These are phyloP conservation scores for Percopsis omiscomaycus DNA, from an alignment of 2,797 vertebrate species.

Conservation along the genomic window DNA sequence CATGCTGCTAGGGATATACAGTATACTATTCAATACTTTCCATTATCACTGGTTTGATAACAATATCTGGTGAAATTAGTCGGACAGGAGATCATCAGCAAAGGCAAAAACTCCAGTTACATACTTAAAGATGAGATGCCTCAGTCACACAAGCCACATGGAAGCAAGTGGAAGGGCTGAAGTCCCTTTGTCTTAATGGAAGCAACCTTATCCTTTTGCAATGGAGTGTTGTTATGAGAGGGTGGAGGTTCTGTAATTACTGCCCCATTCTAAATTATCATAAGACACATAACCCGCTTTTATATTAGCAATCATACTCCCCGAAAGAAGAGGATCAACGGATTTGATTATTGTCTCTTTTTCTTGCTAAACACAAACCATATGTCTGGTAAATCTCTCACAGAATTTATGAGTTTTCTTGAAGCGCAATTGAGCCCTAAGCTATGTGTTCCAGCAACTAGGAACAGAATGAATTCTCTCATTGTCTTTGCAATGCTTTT, in stretches of 20 bases:
- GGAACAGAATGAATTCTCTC: slow-evolving; percentile 73
- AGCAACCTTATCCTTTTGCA: slow-evolving; percentile 56
- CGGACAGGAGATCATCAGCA: slow-evolving; percentile 16
- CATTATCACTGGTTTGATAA: no score
- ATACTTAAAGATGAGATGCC: no score
- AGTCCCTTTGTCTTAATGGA: slow-evolving; percentile 29
- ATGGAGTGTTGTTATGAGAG: slow-evolving; percentile 56
- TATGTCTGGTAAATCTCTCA: slow-evolving; percentile 73
- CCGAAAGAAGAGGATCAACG: slow-evolving; percentile 74
- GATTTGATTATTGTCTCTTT: slow-evolving; percentile 80
- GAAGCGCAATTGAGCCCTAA: slow-evolving; percentile 68
- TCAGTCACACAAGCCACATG: slow-evolving; percentile 23
- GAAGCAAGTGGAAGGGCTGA: slow-evolving; percentile 42
- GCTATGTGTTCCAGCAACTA: slow-evolving; percentile 63
- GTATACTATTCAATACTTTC: no score
- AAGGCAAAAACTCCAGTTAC: background rate
- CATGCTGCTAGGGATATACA: background rate
- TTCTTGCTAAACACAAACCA: slow-evolving; percentile 76
- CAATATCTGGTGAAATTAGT: background rate
- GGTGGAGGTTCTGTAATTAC: slow-evolving; percentile 69
- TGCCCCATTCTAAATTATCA: slow-evolving; percentile 74
- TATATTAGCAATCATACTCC: slow-evolving; percentile 78
- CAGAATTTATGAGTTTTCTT: slow-evolving; percentile 70
- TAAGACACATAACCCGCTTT: slow-evolving; percentile 74
- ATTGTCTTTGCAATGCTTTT: slow-evolving; percentile 74